Evolutionary conservation across 2,888 invertebrate genomes (phyloP), one percentile per base, ranked within the genome.

Genomic region (Alloplasta piceator): DNA sequence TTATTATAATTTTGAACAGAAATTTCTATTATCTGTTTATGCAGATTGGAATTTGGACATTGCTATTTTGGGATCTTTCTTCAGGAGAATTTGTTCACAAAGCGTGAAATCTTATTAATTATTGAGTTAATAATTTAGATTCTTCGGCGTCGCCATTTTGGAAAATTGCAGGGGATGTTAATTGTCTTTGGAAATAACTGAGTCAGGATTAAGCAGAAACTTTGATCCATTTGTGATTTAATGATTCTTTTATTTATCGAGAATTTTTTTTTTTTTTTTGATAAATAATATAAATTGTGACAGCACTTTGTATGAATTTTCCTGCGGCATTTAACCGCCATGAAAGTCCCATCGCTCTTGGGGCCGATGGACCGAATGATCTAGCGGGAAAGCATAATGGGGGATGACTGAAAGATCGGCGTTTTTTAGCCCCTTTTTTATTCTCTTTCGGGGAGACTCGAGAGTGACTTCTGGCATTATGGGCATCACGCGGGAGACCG

Each of bases 371-470:
- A 67, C 46, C 66, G 43, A 68, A 64, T 46, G 63, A 55, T 66
- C 50, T 66, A 76, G 72, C 76, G 76, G 61, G 26, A 26, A 56
- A 75, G 66, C 41, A 56, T 76, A 80, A 80, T 76, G 72, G 76
- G 80, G 80, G 80, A 80, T 80, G 76, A 80, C 71, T 76, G 63
- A 80, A 43, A 76, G 48, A 80, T 71, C 75, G 48, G 26, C 41
- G 66, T 43, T 58, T 46, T 38, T 73, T 50, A n/a, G n/a, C 26
- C 26, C 26, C 26, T 12, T 52, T 52, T 52, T 14, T 12, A 12
- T 14, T 6, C 63, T 39, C 14, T 50, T 46, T 10, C 66, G 66
- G 10, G 56, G 36, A 52, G 14, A 68, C 16, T 6, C 52, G 12
- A 14, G 66, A 43, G 55, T 74, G 46, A 61, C 80, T 80, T 80